Conservation (phyloP, 2,888 invertebrate species). For the Drosophila ustulata region DNA sequence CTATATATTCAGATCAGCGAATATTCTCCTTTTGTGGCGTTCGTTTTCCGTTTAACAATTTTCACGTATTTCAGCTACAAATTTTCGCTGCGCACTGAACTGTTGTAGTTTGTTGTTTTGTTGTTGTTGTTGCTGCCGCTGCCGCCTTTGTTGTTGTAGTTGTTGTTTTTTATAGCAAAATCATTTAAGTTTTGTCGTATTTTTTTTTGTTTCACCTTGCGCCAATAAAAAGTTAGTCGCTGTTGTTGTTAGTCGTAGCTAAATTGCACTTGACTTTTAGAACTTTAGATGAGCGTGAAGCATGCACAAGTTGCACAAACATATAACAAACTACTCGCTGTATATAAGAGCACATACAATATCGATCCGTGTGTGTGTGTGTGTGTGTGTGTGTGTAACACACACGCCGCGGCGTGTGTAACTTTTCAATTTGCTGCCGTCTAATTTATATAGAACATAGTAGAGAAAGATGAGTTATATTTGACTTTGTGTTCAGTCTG, state of each 20-base stretch:
- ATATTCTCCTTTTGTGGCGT: neutral
- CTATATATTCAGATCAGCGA: neutral
- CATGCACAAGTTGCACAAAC: slow-evolving; percentile 36
- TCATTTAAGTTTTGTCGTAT: slow-evolving; percentile 63
- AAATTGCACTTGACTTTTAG: slow-evolving; percentile 78
- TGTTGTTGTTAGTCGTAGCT: slow-evolving; percentile 46
- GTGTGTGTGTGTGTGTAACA: slow-evolving; percentile 23
- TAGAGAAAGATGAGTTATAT: slow-evolving; percentile 33
- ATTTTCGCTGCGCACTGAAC: slow-evolving; percentile 45
- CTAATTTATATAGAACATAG: slow-evolving; percentile 70
- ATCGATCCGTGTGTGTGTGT: slow-evolving; percentile 16
- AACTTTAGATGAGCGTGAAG: slow-evolving; percentile 73
- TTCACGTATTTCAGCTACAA: slow-evolving; percentile 48
- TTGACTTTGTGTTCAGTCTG: slow-evolving; percentile 37
- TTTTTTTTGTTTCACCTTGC: slow-evolving; percentile 62
- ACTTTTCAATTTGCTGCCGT: slow-evolving; percentile 62
- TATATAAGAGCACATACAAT: slow-evolving; percentile 16
- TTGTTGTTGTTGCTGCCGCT: slow-evolving; percentile 29
- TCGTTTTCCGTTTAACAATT: slow-evolving; percentile 20
- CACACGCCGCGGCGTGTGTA: slow-evolving; percentile 36
- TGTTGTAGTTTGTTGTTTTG: slow-evolving; percentile 20
- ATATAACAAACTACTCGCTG: slow-evolving; percentile 4
- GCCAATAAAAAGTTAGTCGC: slow-evolving; percentile 76
- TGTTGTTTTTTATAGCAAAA: slow-evolving; percentile 36
- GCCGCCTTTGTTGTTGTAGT: slow-evolving; percentile 11